phyloP scores from a whole-genome alignment of 2,888 invertebrate species.

The Drosophila suboccidentalis region DNA sequence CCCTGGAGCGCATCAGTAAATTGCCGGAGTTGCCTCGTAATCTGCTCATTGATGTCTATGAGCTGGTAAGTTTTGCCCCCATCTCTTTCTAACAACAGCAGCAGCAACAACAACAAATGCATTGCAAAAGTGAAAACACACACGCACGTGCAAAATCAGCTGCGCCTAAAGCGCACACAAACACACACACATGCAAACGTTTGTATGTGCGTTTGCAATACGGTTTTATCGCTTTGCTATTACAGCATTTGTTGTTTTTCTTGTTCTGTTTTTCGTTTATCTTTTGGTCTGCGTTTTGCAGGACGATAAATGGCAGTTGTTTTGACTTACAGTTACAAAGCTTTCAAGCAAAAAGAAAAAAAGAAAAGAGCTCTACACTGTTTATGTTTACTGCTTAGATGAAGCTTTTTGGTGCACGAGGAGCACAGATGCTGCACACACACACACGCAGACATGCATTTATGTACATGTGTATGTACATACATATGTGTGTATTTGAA shows the following conservation, averaged over 20 bases:
- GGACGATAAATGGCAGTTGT: slow-evolving; percentile 26
- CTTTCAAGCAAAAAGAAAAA: background rate
- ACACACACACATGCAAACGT: background rate
- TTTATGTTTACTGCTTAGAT: slow-evolving; percentile 38
- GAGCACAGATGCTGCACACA: slow-evolving; percentile 26
- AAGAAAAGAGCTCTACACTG: slow-evolving; percentile 30
- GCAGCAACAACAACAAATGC: background rate
- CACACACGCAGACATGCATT: slow-evolving; percentile 2
- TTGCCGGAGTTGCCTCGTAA: slow-evolving; percentile 83
- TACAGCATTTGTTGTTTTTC: slow-evolving; percentile 16
- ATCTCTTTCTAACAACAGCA: background rate
- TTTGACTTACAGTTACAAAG: slow-evolving; percentile 25
- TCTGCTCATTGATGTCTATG: slow-evolving; percentile 84
- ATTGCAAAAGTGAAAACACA: slow-evolving; percentile 42
- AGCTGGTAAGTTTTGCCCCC: slow-evolving; percentile 76
- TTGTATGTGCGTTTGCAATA: background rate
- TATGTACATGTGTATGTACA: background rate
- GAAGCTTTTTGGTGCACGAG: slow-evolving; percentile 33
- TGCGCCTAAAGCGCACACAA: slow-evolving; percentile 3
- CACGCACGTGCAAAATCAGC: slow-evolving; percentile 20
- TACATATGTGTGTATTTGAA: background rate
- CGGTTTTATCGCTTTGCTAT: slow-evolving; percentile 19
- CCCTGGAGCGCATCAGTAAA: slow-evolving; percentile 80
- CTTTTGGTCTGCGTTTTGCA: slow-evolving; percentile 1
- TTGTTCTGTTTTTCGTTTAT: background rate